Conservation (phyloP, 2,113 vertebrate genomes). For the Phaetusa simplex region DNA sequence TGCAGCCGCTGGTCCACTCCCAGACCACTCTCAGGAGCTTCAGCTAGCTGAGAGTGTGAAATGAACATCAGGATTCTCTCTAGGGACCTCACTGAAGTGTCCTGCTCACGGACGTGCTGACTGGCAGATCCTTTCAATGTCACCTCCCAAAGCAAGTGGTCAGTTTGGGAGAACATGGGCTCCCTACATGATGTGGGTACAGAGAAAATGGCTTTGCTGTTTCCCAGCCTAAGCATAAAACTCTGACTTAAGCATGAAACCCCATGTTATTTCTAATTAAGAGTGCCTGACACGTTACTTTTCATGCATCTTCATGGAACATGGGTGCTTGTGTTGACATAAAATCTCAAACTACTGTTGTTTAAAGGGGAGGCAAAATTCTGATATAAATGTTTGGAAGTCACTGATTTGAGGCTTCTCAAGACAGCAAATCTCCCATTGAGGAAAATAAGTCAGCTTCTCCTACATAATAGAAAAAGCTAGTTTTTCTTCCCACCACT, state of each 20-base stretch:
- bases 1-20: neutral
- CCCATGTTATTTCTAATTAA: neutral
- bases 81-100: neutral
- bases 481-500: neutral
- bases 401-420: neutral
- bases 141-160: neutral
- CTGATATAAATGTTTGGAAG: neutral
- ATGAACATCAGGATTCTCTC: neutral
- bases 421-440: neutral
- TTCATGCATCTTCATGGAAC: neutral
- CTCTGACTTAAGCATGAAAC: neutral
- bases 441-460: neutral
- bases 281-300: neutral
- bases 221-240: neutral
- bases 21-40: neutral
- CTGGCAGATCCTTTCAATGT: neutral
- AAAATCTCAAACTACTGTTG: neutral
- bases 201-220: neutral
- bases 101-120: neutral
- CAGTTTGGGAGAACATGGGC: neutral
- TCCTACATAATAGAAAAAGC: neutral
- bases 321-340: neutral
- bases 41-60: neutral
- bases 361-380: neutral
- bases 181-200: neutral